Evolutionary conservation across 2,113 vertebrate genomes (phyloP), one percentile per base, ranked within the genome.

Genomic region (Piliocolobus tephrosceles): DNA sequence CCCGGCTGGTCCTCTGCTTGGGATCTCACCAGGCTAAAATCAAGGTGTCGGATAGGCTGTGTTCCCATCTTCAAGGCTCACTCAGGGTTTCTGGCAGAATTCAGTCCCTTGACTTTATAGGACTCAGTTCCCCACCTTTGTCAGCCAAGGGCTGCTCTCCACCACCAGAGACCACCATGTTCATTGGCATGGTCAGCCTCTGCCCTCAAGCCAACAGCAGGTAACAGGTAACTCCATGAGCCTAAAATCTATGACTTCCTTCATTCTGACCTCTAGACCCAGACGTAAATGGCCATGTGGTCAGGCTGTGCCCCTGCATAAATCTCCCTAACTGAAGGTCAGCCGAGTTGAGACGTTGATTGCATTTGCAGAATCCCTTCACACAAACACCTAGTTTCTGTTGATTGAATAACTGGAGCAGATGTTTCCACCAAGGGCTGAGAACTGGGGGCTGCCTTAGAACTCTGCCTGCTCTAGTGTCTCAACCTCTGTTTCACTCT

Each of bases 331-430:
- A 32, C 22, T 32, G 14, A 75, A 38, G 25, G 22, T 16, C n/a
- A 22, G 13, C 22, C 11, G 25, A 66, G 20, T 35, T 55, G n/a
- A 10, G 52, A 50, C 7, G 32, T 40, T 18, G 50, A 50, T 58
- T 30, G 17, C 32, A 38, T 47, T 70, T 14, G 23, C 11, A 25
- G 68, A 73, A n/a, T 45, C 50, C 40, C 5, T 38, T 17, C 10
- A 43, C 13, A 14, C 66, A 8, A 66, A 14, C 83, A 14, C 35
- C 38, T 73, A 0, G 16, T 79, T 9, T 2, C 0, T 0, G 6
- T 57, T 8, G 1, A 11, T 13, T n/a, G 52, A 45, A 2, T 13
- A 17, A 23, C 3, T 0, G 0, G 32, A 8, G 18, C 23, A 4
- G 13, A 8, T 52, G 7, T 11, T 0, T 61, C 20, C 17, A 55